Evolutionary conservation across 2,113 vertebrate species (phyloP), one percentile per base, ranked within the genome.

Genomic region (Sinosuthora webbiana): DNA sequence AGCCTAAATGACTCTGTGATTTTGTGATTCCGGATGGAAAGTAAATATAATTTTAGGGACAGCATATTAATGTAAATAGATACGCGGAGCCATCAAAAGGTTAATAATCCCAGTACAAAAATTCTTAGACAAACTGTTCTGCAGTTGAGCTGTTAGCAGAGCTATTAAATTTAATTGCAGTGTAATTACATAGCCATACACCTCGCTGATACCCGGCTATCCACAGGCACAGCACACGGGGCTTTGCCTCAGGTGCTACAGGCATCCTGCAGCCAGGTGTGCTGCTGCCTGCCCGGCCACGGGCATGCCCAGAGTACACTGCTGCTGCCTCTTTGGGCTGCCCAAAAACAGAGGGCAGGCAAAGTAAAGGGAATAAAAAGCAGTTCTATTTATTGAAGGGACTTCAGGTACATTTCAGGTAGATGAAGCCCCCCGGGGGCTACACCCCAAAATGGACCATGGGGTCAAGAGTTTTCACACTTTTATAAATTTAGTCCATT

Each of bases 151-250:
- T 88, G 90, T 93, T 91, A 97, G 95, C 92, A 80, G 92, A 93
- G 91, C 95, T 95, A 94, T 96, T 93, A 96, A 96, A 97, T 97
- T 95, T 97, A 97, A 97, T 94, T 97, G 94, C 55, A 15, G 70
- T 49, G 25, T 69, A 92, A 90, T 87, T 93, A 79, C 92, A 96
- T 16, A 82, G 76, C 88, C 41, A 33, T 84, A 44, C 80, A 96
- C 94, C 90, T 90, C 69, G 27, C 84, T 90, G 94, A 53, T 82
- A 93, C 75, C 68, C 83, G 90, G 95, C 87, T 91, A 94, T 73
- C 75, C 56, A 73, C 76, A 24, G 35, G 67, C 86, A 68, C 53
- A 90, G 6, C 17, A 53, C n/a, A 4, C 22, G 44, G 74, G 64
- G 77, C n/a, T 93, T 82, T 90, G 89, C 90, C 89, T 94, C 90